These are phyloP conservation scores for Antechinus stuartii DNA, from an alignment of 2,113 vertebrate genomes.

Conservation along the genomic window DNA sequence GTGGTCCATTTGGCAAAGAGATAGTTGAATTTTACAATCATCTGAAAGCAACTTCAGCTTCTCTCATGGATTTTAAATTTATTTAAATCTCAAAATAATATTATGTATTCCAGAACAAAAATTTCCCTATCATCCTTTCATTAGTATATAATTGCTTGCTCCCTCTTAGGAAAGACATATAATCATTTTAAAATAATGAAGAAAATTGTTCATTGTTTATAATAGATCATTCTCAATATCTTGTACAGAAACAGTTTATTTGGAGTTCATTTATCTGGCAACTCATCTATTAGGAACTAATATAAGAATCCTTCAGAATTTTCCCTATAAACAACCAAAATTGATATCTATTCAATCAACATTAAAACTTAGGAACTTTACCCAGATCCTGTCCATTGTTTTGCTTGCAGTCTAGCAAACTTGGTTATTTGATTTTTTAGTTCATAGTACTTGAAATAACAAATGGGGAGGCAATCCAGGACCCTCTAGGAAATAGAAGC, in stretches of 20 bases:
- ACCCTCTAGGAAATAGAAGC: neutral
- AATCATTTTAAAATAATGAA: slow-evolving; percentile 14
- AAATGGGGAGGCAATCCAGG: neutral
- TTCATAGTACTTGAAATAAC: neutral
- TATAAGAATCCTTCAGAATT: neutral
- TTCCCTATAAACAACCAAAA: neutral
- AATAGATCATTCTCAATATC: neutral
- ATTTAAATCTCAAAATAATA: neutral
- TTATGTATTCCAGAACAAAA: slow-evolving; percentile 49
- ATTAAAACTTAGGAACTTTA: neutral
- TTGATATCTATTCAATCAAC: neutral
- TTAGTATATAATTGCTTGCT: neutral
- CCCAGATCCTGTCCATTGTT: neutral
- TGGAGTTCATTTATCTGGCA: neutral
- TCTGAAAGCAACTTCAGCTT: neutral
- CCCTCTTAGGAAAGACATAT: neutral
- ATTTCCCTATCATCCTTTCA: slow-evolving; percentile 32
- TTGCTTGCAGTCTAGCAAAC: neutral
- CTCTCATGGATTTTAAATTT: neutral
- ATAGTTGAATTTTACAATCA: neutral
- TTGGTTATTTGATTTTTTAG: neutral
- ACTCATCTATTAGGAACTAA: neutral
- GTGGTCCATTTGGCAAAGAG: neutral
- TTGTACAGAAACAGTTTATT: neutral
- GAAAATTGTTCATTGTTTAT: neutral